Conservation (phyloP, 2,888 invertebrate genomes). For the Chesias legatella region DNA sequence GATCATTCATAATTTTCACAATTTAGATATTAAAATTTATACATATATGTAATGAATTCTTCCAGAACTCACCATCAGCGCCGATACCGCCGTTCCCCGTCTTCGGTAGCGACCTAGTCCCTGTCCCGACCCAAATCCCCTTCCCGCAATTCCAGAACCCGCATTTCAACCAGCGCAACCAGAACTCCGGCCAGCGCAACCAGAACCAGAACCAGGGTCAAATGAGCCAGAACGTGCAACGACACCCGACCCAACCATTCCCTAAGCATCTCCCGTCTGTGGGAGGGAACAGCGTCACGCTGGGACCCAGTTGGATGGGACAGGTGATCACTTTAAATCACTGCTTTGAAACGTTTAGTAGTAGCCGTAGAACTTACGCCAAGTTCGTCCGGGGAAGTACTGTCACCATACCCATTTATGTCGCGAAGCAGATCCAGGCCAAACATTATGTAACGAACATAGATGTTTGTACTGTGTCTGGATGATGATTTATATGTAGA, state of each 20-base stretch:
- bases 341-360: no score
- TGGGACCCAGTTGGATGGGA: conserved; percentile 51
- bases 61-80: conserved; percentile 44
- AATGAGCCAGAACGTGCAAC: conserved; percentile 15
- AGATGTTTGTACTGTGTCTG: no score
- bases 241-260: conserved; percentile 34
- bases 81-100: conserved; percentile 52
- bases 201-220: conserved; percentile 20
- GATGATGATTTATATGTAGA: no score
- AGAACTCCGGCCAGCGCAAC: conserved; percentile 21
- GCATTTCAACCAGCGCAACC: conserved; percentile 43
- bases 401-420: no score
- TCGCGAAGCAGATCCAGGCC: no score
- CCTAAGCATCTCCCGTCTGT: conserved; percentile 51
- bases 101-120: conserved; percentile 44
- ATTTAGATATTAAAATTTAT: no score
- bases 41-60: no score
- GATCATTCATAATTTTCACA: no score
- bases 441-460: no score
- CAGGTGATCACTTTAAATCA: no score
- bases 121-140: conserved; percentile 49
- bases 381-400: no score
- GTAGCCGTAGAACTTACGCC: no score
- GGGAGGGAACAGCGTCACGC: conserved; percentile 29
- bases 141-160: conserved; percentile 54